Conservation (phyloP, 1,140 invertebrate genomes). For the Hyles vespertilio region DNA sequence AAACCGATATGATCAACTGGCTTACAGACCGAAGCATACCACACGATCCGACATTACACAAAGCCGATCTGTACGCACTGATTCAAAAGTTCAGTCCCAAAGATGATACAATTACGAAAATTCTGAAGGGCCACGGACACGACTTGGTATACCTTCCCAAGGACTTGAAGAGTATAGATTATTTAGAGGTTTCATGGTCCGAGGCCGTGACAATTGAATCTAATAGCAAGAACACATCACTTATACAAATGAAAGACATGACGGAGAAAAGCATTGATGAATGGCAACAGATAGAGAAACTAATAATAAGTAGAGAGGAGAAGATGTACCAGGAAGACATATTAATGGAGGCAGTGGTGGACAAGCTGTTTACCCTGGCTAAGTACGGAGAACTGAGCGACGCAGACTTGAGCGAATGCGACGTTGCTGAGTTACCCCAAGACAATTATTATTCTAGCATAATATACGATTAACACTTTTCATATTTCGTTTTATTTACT, state of each 20-base stretch:
- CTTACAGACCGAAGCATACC: slow-evolving; percentile 3
- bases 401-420: background rate
- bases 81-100: slow-evolving; percentile 2
- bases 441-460: background rate
- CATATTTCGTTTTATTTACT: too few species aligned
- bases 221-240: too few species aligned
- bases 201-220: too few species aligned
- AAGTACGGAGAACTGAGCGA: slow-evolving; percentile 1
- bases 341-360: background rate
- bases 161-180: background rate
- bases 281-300: background rate
- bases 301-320: slow-evolving; percentile 1
- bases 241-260: too few species aligned
- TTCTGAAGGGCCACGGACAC: slow-evolving; percentile 6
- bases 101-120: background rate
- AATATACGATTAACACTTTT: background rate
- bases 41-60: background rate
- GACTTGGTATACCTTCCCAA: slow-evolving; percentile 4
- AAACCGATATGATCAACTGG: slow-evolving; percentile 8
- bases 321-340: slow-evolving; percentile 9
- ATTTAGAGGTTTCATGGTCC: background rate
- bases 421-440: background rate
- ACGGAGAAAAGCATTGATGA: background rate
- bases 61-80: slow-evolving; percentile 6
- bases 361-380: slow-evolving; percentile 2